A percentile compares a stretch with the other conserved stretches of the same genome.
Evolutionary conservation across 2,888 invertebrate genomes (phyloP).

Genomic region (Carabus problematicus): DNA sequence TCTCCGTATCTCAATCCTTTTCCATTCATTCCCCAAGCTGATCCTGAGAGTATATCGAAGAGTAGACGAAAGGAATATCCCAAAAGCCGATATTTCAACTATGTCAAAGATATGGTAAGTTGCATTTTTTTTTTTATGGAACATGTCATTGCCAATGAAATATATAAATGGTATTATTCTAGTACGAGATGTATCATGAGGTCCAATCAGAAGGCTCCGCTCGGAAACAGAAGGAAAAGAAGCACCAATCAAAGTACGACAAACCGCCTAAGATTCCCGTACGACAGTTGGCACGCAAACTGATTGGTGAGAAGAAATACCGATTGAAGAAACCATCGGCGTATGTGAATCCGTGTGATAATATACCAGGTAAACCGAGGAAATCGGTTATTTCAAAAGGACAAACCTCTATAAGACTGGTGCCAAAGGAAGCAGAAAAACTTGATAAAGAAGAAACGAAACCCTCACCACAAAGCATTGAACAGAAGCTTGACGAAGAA

Average conservation of each 20-base stretch:
- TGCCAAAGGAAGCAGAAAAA: too few species aligned
- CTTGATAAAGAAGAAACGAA: too few species aligned
- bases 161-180: neutral
- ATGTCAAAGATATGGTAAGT: conserved; percentile 49
- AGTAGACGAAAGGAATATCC: conserved; percentile 53
- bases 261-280: conserved; percentile 32
- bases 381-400: too few species aligned
- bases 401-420: too few species aligned
- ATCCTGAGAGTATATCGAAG: conserved; percentile 50
- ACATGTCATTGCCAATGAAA: neutral
- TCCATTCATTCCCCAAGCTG: conserved; percentile 47
- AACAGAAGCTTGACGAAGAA: too few species aligned
- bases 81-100: conserved; percentile 54
- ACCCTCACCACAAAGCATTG: too few species aligned
- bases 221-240: neutral
- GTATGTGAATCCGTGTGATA: neutral
- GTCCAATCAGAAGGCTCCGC: neutral
- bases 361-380: neutral
- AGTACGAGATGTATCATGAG: conserved; percentile 17
- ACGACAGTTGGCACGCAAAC: conserved; percentile 9
- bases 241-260: conserved; percentile 9
- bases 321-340: conserved; percentile 18
- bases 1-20: conserved; percentile 55
- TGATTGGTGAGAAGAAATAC: conserved; percentile 20
- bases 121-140: neutral